Conservation (phyloP, 2,888 invertebrate genomes). For the Amphipyra tragopoginis region DNA sequence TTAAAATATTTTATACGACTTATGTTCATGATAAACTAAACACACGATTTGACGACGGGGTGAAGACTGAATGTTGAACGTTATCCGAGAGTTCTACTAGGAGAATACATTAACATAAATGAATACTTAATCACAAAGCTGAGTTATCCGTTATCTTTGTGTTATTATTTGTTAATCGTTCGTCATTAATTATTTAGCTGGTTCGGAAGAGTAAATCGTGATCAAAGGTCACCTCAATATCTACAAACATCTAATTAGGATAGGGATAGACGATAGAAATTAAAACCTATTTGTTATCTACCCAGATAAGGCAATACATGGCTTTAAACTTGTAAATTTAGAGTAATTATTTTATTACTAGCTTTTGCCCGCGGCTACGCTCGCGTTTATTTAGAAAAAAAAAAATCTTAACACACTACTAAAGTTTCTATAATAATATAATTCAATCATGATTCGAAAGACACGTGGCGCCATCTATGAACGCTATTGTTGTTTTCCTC, state of each 20-base stretch:
- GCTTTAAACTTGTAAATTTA: neutral
- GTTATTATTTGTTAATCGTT: constrained; percentile 64
- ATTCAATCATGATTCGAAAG: too few species aligned
- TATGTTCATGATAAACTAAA: constrained; percentile 56
- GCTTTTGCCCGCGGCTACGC: too few species aligned
- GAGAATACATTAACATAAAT: constrained; percentile 75
- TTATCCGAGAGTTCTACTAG: constrained; percentile 56
- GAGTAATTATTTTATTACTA: constrained; percentile 6
- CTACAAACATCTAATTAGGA: constrained; percentile 37
- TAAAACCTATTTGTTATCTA: constrained; percentile 18
- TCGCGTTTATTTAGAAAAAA: too few species aligned
- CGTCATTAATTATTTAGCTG: constrained; percentile 55
- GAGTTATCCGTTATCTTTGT: constrained; percentile 54
- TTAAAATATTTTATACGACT: constrained; percentile 32
- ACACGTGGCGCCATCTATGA: too few species aligned
- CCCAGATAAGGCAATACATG: constrained; percentile 13
- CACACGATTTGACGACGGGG: constrained; percentile 64
- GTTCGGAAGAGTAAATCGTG: constrained; percentile 48
- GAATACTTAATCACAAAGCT: constrained; percentile 66
- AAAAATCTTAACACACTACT: too few species aligned
- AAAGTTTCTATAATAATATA: too few species aligned
- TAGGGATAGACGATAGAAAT: constrained; percentile 24
- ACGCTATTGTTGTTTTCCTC: too few species aligned
- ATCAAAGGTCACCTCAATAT: constrained; percentile 52
- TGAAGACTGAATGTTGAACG: constrained; percentile 69